phyloP scores from a whole-genome alignment of 2,113 vertebrate species.

The Aptenodytes forsteri region DNA sequence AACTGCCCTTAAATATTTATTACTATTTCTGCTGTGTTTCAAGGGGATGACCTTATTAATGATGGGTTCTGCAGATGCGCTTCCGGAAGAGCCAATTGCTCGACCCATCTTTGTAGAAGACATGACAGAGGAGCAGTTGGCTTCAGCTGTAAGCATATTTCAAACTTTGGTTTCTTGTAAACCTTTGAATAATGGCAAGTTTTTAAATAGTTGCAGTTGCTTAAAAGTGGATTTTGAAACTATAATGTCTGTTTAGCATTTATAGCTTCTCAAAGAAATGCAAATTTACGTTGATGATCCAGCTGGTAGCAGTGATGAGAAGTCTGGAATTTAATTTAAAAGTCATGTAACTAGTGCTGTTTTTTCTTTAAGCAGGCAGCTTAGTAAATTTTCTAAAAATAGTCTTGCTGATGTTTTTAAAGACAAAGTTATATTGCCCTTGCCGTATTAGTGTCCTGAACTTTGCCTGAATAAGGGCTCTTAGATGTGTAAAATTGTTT shows the following conservation, averaged over 20 bases:
- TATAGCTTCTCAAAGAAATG: neutral
- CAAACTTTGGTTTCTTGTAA: neutral
- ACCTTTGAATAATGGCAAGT: neutral
- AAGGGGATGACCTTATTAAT: constrained; percentile 97
- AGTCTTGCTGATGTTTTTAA: neutral
- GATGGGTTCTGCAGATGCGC: constrained; percentile 96
- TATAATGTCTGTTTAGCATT: neutral
- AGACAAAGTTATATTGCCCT: neutral
- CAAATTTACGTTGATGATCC: rapidly evolving
- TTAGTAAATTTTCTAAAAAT: neutral
- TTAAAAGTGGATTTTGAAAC: neutral
- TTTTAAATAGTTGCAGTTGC: neutral
- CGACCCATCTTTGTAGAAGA: constrained; percentile 96
- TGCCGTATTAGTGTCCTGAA: neutral
- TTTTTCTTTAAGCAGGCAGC: neutral
- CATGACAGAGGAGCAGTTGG: constrained; percentile 98
- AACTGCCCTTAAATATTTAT: neutral
- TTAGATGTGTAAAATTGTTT: neutral
- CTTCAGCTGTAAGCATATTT: constrained; percentile 88
- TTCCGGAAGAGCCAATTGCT: constrained; percentile 90
- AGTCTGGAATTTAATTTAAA: neutral
- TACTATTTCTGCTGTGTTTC: neutral
- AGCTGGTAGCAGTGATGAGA: neutral
- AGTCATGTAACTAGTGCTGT: neutral
- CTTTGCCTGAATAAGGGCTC: neutral